Evolutionary conservation across 2,113 vertebrate genomes (phyloP).

Genomic region (Seriola quinqueradiata): DNA sequence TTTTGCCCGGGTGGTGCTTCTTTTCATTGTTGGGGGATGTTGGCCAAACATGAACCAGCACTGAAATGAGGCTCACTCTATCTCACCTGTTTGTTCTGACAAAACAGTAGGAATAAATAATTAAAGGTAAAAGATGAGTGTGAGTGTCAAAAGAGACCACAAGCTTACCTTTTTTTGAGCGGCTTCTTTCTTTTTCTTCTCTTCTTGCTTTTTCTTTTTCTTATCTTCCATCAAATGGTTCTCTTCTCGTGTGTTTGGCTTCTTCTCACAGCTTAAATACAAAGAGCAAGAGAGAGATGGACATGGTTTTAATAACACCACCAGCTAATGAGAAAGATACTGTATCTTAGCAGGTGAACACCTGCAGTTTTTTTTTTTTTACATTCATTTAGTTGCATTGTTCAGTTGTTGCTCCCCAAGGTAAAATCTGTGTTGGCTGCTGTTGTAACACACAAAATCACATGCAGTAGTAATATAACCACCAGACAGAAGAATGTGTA

Average conservation of each 20-base stretch:
- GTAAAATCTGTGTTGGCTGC: conserved; percentile 10
- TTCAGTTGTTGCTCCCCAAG: conserved; percentile 2
- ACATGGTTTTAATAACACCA: not conserved
- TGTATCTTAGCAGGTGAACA: conserved; percentile 10
- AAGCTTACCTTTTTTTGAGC: conserved; percentile 94
- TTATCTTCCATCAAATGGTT: conserved; percentile 99
- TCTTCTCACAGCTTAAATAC: conserved; percentile 88
- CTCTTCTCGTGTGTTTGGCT: conserved; percentile 91
- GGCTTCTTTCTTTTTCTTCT: conserved; percentile 99
- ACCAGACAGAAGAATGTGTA: conserved; percentile 1
- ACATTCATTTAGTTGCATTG: not conserved
- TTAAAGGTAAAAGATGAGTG: not conserved
- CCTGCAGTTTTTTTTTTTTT: conserved; percentile 6
- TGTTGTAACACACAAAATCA: not conserved
- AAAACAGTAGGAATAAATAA: not conserved
- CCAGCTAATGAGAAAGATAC: not conserved
- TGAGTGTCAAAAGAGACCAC: not conserved
- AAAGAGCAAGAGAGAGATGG: not conserved
- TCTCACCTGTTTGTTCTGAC: not conserved
- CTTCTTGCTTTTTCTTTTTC: conserved; percentile 99
- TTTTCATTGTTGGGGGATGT: not conserved
- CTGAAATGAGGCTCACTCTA: not conserved
- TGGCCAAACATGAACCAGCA: not conserved
- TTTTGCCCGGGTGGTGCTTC: not conserved
- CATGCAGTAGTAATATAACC: not conserved